Evolutionary conservation across 2,888 invertebrate species (phyloP).

Genomic region (Encarsia formosa): DNA sequence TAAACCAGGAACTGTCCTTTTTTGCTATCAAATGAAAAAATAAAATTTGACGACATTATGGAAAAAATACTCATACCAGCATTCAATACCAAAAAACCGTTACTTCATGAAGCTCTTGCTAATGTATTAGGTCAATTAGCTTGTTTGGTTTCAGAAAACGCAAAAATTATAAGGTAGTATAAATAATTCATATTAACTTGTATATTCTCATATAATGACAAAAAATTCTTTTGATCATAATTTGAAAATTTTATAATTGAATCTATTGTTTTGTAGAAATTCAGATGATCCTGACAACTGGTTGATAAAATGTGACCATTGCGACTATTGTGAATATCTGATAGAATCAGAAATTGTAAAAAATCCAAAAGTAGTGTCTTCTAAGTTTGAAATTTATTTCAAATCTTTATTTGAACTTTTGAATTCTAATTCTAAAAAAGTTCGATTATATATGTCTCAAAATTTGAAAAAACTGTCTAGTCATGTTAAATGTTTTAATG

Average conservation of each 20-base stretch:
- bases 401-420: slow-evolving; percentile 38
- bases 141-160: slow-evolving; percentile 40
- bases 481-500: slow-evolving; percentile 50
- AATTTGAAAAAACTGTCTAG: slow-evolving; percentile 50
- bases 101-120: slow-evolving; percentile 37
- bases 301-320: slow-evolving; percentile 36
- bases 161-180: slow-evolving; percentile 37
- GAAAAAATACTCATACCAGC: slow-evolving; percentile 40
- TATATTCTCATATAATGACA: no score
- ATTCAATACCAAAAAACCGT: slow-evolving; percentile 30
- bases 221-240: no score
- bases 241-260: no score
- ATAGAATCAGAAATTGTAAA: slow-evolving; percentile 18
- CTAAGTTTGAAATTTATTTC: slow-evolving; percentile 36
- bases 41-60: slow-evolving; percentile 35
- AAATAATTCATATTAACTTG: no score
- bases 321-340: slow-evolving; percentile 26
- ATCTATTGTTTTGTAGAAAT: slow-evolving; percentile 29
- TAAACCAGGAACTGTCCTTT: slow-evolving; percentile 32
- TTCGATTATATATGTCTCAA: slow-evolving; percentile 45
- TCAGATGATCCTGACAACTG: slow-evolving; percentile 28
- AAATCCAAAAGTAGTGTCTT: slow-evolving; percentile 26
- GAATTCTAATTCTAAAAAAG: slow-evolving; percentile 33
- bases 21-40: slow-evolving; percentile 30
- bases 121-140: slow-evolving; percentile 38